Base-by-base conservation (phyloP, 1,140 invertebrate genomes). In the Bradysia coprophila region DNA sequence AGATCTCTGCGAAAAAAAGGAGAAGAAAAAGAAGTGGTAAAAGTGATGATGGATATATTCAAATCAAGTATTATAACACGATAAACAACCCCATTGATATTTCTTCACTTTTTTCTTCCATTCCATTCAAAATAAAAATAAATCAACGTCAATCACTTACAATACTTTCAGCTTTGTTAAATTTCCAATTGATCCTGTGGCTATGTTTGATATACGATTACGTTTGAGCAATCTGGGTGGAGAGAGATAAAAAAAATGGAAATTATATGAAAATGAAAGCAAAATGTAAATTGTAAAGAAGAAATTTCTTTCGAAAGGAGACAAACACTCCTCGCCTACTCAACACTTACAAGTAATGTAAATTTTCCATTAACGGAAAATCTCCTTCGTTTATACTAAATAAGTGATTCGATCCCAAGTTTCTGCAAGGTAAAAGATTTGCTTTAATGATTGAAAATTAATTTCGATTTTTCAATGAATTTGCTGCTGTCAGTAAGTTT, bases 311-410 rank as follows among this genome's bases (percentile, higher is more conserved):
- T n/a, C n/a, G n/a, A n/a, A n/a, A n/a, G n/a, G n/a, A n/a, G n/a
- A n/a, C n/a, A n/a, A n/a, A n/a, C n/a, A n/a, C n/a, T n/a, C n/a
- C n/a, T n/a, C n/a, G n/a, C n/a, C 31, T 34, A 18, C 8, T 21
- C 5, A n/a, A 41, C 66, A 75, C 76, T 79, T 66, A 79, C 76
- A 79, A 63, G 44, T 75, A 66, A 48, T 75, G 57, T 43, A 78
- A 64, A 52, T 69, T 75, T 44, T 63, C 52, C 62, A 76, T 65
- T 43, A 54, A 51, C 21, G 70, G 69, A 57, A 79, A 78, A 46
- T 72, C 68, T 52, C 66, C 61, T 41, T 64, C 59, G 48, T 71
- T 67, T 60, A 78, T 70, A 57, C 64, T 59, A 47, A 67, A 71
- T 50, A 79, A 63, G 43, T 68, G 62, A 63, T 81, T 81, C 57